These are phyloP conservation scores for Sebastes steindachneri DNA, from an alignment of 2,797 vertebrate genomes.

Conservation along the genomic window DNA sequence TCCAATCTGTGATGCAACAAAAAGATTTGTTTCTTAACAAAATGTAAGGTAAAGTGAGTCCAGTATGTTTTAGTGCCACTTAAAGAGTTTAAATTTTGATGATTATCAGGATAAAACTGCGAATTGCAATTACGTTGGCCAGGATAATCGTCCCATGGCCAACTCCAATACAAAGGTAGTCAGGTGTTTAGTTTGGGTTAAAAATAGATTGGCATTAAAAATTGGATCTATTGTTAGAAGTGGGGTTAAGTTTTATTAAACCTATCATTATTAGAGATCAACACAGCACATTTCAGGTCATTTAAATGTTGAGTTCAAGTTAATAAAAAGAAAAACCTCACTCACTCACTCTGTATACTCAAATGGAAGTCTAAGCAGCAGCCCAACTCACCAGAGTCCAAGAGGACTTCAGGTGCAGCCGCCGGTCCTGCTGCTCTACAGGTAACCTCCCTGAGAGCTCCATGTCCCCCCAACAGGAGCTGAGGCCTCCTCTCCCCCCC, in stretches of 20 bases:
- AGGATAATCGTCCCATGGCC: too few species aligned
- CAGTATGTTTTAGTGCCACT: too few species aligned
- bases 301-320: not conserved
- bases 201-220: not conserved
- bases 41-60: too few species aligned
- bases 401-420: constrained; percentile 42
- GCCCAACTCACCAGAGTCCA: constrained; percentile 76
- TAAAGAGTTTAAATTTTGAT: too few species aligned
- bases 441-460: constrained; percentile 26
- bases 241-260: not conserved
- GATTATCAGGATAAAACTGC: accelerated
- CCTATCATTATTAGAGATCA: not conserved
- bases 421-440: constrained; percentile 28
- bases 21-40: too few species aligned
- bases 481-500: constrained; percentile 1
- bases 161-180: not conserved
- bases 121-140: accelerated
- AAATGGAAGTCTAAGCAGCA: not conserved
- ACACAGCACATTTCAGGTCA: not conserved
- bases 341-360: not conserved
- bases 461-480: constrained; percentile 36
- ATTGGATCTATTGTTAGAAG: not conserved
- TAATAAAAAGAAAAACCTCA: not conserved
- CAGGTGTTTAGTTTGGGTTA: not conserved
- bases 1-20: accelerated